Conservation (phyloP, 2,797 vertebrate genomes). For the Halcyon smyrnensis region DNA sequence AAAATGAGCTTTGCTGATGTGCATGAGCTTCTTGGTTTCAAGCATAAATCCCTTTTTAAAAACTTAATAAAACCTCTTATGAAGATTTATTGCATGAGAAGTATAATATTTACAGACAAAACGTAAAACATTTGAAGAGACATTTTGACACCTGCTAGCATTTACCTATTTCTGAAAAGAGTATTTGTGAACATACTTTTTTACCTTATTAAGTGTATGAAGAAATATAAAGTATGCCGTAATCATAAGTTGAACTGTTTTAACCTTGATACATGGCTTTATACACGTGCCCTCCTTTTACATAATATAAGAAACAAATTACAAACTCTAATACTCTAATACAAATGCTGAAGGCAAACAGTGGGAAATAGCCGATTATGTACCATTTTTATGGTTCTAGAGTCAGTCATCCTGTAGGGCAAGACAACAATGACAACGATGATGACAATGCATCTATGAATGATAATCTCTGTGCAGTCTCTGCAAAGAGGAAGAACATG, state of each 20-base stretch:
- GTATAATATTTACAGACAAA: not conserved
- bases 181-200: not conserved
- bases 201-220: not conserved
- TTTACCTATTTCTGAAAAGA: not conserved
- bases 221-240: not conserved
- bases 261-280: not conserved
- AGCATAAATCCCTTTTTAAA: not conserved
- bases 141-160: not conserved
- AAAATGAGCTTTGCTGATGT: not conserved
- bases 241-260: not conserved
- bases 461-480: not conserved
- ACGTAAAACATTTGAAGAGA: not conserved
- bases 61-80: not conserved
- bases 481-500: not conserved
- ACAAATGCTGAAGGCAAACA: not conserved
- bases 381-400: not conserved
- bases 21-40: not conserved
- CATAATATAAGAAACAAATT: not conserved
- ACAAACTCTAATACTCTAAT: not conserved
- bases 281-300: fast-evolving
- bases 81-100: not conserved
- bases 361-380: not conserved
- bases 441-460: not conserved
- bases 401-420: not conserved
- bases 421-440: not conserved